Evolutionary conservation across 2,888 invertebrate genomes (phyloP).

Genomic region (Polymixis lichenea): DNA sequence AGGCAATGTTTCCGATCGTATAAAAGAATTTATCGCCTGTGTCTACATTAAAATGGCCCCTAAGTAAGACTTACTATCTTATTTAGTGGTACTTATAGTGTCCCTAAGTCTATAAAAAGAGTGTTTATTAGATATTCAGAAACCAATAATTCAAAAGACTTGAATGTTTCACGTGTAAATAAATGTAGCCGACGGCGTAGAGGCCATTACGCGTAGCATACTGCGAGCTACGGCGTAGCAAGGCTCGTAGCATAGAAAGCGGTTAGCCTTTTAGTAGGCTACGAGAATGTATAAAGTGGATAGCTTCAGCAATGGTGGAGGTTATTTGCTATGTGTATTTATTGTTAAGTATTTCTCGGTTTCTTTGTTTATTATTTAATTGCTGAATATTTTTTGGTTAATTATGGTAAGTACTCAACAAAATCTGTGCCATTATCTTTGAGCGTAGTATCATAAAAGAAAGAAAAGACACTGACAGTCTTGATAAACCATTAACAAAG

Average conservation of each 20-base stretch:
- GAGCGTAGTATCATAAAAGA: no score
- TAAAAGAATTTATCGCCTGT: slow-evolving; percentile 33
- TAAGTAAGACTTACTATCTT: slow-evolving; percentile 27
- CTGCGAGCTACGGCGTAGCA: slow-evolving; percentile 41
- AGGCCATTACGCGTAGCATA: background rate
- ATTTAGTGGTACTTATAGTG: slow-evolving; percentile 33
- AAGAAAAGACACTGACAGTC: background rate
- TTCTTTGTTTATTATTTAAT: background rate
- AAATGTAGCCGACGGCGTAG: background rate
- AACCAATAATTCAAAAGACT: background rate
- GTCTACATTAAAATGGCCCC: slow-evolving; percentile 27
- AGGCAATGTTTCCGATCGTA: slow-evolving; percentile 29
- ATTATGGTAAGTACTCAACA: background rate
- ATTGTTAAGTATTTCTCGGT: background rate
- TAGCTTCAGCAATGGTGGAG: no score
- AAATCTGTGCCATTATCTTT: no score
- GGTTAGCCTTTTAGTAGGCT: background rate
- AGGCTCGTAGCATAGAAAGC: slow-evolving; percentile 11
- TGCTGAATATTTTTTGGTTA: background rate
- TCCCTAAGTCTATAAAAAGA: slow-evolving; percentile 16
- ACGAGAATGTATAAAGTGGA: background rate
- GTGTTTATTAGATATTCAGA: slow-evolving; percentile 23
- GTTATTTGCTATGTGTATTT: background rate
- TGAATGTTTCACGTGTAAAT: background rate
- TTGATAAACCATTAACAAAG: background rate